Conservation (phyloP, 2,113 vertebrate species). For the Raja brachyura region DNA sequence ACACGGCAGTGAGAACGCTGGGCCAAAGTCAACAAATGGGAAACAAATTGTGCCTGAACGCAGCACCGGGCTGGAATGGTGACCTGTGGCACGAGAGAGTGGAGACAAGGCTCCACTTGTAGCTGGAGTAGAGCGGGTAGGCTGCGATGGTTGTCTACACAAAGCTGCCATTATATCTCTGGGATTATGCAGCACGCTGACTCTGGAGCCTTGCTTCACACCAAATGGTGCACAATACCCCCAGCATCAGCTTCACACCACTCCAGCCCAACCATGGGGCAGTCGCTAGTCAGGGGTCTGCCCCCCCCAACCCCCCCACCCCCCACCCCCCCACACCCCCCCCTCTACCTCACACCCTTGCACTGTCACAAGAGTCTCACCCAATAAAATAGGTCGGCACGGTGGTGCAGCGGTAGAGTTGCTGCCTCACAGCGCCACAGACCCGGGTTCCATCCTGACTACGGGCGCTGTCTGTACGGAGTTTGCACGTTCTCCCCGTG, state of each 20-base stretch:
- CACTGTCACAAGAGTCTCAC: neutral
- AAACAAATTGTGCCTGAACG: neutral
- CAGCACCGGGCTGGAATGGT: neutral
- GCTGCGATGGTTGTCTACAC: neutral
- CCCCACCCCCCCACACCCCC: too few species aligned
- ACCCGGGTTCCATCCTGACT: too few species aligned
- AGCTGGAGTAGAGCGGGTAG: neutral
- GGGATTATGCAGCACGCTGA: neutral
- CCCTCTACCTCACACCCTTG: too few species aligned
- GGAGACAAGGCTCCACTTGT: neutral
- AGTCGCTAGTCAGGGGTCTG: neutral
- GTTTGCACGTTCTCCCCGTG: too few species aligned
- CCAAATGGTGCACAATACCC: neutral
- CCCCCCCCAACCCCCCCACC: too few species aligned
- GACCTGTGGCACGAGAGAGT: too few species aligned
- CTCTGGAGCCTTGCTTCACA: neutral
- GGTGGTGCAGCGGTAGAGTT: too few species aligned
- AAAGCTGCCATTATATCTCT: conserved; percentile 1
- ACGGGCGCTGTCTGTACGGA: too few species aligned
- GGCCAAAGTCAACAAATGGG: conserved; percentile 13
- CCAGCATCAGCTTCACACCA: neutral
- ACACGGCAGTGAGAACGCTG: neutral
- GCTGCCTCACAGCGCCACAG: too few species aligned
- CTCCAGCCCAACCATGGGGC: neutral
- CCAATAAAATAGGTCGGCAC: too few species aligned